Conservation (phyloP, 2,113 vertebrate species). For the Seriola aureovittata region DNA sequence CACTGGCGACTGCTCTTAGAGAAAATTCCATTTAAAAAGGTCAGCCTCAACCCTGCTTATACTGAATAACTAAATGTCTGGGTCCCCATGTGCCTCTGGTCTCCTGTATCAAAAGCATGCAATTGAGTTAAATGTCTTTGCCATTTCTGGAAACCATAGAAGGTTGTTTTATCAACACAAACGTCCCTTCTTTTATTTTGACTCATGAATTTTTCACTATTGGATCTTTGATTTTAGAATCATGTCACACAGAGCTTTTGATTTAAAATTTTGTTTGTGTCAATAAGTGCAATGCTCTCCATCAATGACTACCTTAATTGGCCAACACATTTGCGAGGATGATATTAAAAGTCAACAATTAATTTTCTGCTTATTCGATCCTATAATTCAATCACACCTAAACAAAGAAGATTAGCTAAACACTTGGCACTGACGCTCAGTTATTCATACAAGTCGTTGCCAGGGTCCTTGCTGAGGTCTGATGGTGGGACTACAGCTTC, state of each 20-base stretch:
- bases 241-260: not conserved
- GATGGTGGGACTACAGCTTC: constrained; percentile 53
- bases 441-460: constrained; percentile 53
- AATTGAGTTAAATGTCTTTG: constrained; percentile 39
- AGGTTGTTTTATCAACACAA: not conserved
- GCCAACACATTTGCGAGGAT: constrained; percentile 12
- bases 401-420: constrained; percentile 66
- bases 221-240: not conserved
- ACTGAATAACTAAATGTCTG: constrained; percentile 68
- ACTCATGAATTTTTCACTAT: constrained; percentile 6
- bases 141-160: constrained; percentile 29
- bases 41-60: constrained; percentile 66
- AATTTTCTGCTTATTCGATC: constrained; percentile 51
- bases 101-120: constrained; percentile 46
- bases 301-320: constrained; percentile 28
- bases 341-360: constrained; percentile 35
- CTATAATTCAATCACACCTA: constrained; percentile 61
- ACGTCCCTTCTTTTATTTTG: not conserved
- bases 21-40: constrained; percentile 80
- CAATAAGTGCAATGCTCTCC: not conserved
- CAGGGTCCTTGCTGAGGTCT: constrained; percentile 63
- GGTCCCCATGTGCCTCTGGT: constrained; percentile 22
- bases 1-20: constrained; percentile 68
- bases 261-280: not conserved
- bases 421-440: constrained; percentile 37